phyloP scores from a whole-genome alignment of 2,888 invertebrate genomes.

The Cenopis cana region DNA sequence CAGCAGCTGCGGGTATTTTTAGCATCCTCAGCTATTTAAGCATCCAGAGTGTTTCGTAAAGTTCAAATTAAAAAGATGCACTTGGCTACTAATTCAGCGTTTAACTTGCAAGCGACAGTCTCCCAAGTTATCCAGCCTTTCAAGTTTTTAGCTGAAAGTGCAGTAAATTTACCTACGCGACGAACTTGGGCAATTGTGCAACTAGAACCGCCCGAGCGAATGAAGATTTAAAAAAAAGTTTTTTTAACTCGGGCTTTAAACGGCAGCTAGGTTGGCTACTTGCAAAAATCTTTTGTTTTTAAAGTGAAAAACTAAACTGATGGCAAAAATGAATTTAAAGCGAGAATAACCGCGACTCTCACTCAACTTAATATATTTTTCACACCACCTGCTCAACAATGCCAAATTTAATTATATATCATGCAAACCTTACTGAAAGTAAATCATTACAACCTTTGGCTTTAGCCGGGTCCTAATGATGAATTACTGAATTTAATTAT shows the following conservation, averaged over 20 bases:
- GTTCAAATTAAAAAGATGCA: conserved; percentile 32
- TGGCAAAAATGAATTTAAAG: neutral
- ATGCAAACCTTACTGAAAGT: no score
- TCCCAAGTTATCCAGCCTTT: conserved; percentile 37
- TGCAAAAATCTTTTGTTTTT: conserved; percentile 9
- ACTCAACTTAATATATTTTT: no score
- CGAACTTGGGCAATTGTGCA: conserved; percentile 32
- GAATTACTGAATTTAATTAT: no score
- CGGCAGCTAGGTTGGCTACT: neutral
- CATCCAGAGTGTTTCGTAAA: neutral
- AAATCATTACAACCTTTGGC: no score
- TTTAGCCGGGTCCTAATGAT: no score
- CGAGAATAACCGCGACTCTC: neutral
- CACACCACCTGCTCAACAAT: no score
- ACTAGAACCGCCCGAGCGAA: conserved; percentile 20
- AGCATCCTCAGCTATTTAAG: neutral
- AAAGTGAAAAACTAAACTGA: neutral
- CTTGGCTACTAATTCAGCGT: conserved; percentile 39
- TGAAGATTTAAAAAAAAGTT: conserved; percentile 14
- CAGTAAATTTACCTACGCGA: conserved; percentile 39
- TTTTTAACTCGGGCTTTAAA: conserved; percentile 23
- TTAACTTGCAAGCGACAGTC: conserved; percentile 31
- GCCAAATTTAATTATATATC: no score
- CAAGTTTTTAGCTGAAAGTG: conserved; percentile 38
- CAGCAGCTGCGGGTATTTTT: neutral